phyloP scores from a whole-genome alignment of 2,113 vertebrate species.

The Phoenicopterus ruber region DNA sequence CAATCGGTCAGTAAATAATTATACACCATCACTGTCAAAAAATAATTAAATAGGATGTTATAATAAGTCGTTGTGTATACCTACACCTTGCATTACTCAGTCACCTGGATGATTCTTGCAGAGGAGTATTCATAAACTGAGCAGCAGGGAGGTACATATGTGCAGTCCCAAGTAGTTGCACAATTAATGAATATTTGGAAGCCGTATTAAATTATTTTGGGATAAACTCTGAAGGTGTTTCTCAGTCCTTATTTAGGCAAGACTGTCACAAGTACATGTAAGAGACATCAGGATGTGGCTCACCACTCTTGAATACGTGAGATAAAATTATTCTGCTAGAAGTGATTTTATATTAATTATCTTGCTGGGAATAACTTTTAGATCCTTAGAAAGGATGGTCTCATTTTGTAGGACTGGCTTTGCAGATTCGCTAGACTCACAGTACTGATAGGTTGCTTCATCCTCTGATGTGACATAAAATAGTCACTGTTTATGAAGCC shows the following conservation, averaged over 20 bases:
- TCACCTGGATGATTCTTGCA: background rate
- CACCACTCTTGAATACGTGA: background rate
- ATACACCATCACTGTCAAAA: background rate
- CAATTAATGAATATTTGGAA: background rate
- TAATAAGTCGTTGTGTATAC: background rate
- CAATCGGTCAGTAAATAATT: slow-evolving; percentile 24
- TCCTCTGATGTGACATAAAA: background rate
- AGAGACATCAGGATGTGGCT: background rate
- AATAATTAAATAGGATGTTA: background rate
- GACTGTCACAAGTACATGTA: background rate
- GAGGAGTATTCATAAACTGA: background rate
- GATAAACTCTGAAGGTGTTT: background rate
- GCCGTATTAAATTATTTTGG: background rate
- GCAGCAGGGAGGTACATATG: background rate
- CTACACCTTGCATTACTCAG: background rate
- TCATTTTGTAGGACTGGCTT: background rate
- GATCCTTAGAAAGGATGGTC: background rate
- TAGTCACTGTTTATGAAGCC: background rate
- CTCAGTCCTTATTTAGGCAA: background rate
- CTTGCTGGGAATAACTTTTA: background rate
- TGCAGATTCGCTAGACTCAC: background rate
- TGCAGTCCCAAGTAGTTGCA: background rate
- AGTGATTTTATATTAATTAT: background rate
- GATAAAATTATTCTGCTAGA: background rate
- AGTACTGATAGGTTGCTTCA: background rate